A percentile compares a stretch with the other conserved stretches of the same genome.
Conservation (phyloP, 2,113 vertebrate species). For the Percopsis transmontana region DNA sequence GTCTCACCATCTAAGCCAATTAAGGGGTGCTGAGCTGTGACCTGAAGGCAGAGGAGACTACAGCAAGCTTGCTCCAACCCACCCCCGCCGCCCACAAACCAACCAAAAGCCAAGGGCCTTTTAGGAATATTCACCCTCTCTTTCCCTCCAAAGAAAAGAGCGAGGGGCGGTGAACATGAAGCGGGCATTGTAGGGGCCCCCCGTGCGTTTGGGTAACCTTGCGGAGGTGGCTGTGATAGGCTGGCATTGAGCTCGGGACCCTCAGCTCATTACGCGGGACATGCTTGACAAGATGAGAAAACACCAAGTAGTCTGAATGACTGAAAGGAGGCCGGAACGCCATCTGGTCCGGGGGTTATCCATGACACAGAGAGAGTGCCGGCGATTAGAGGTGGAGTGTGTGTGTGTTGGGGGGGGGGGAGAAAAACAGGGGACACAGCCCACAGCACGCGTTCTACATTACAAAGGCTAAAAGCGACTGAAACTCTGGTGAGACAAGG, state of each 20-base stretch:
- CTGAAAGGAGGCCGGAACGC: conserved; percentile 78
- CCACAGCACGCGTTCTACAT: conserved; percentile 35
- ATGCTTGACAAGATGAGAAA: conserved; percentile 85
- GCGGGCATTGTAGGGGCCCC: conserved; percentile 68
- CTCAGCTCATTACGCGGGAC: conserved; percentile 84
- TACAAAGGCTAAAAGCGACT: conserved; percentile 37
- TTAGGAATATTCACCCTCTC: conserved; percentile 75
- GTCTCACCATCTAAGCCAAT: conserved; percentile 81
- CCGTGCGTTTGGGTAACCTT: conserved; percentile 74
- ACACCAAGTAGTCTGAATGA: conserved; percentile 79
- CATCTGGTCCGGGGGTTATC: conserved; percentile 79
- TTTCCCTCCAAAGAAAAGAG: conserved; percentile 56
- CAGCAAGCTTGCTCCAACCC: conserved; percentile 67
- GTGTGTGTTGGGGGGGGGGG: background rate
- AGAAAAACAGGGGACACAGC: conserved; percentile 6
- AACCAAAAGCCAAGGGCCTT: conserved; percentile 66
- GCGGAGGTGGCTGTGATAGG: conserved; percentile 74
- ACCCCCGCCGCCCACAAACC: conserved; percentile 45
- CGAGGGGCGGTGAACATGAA: conserved; percentile 59
- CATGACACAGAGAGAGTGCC: conserved; percentile 64
- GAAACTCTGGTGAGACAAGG: conserved; percentile 30
- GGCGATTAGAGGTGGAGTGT: conserved; percentile 43
- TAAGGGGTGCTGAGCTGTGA: conserved; percentile 77
- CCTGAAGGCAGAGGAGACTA: conserved; percentile 59
- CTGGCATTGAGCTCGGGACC: conserved; percentile 79